A percentile compares a stretch with the other conserved stretches of the same genome.
Evolutionary conservation across 2,888 invertebrate species (phyloP).

Genomic region (Mamestra brassicae): DNA sequence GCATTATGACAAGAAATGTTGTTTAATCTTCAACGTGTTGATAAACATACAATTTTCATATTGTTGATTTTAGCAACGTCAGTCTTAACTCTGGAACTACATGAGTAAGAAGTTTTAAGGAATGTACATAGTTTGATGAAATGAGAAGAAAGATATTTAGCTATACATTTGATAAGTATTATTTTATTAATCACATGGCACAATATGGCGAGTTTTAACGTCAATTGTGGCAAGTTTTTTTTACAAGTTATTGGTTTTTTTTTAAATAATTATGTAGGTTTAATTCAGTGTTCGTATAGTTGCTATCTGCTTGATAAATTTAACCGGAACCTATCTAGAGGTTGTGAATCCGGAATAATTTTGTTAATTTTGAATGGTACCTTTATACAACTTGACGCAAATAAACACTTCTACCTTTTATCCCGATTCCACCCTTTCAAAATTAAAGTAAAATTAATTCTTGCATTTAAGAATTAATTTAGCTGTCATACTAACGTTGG

Average conservation of each 20-base stretch:
- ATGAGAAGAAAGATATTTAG: neutral
- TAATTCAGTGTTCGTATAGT: neutral
- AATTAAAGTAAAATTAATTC: neutral
- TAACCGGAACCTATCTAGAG: neutral
- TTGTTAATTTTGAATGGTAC: too few species aligned
- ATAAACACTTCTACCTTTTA: neutral
- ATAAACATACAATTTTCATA: neutral
- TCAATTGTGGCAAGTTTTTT: neutral
- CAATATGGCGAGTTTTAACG: slow-evolving; percentile 4
- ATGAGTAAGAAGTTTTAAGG: neutral
- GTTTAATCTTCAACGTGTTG: neutral
- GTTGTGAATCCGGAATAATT: too few species aligned
- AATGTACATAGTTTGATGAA: neutral
- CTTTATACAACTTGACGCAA: neutral
- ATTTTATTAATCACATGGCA: slow-evolving; percentile 3
- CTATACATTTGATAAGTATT: neutral
- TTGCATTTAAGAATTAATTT: neutral
- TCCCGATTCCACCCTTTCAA: too few species aligned
- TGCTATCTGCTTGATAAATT: neutral
- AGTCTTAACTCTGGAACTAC: neutral
- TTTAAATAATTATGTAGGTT: neutral
- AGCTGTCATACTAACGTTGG: neutral
- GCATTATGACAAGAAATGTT: slow-evolving; percentile 11
- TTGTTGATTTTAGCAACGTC: neutral
- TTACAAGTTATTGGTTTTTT: neutral